Evolutionary conservation across 2,888 invertebrate species (phyloP).

Genomic region (Hydrotaea cyrtoneurina): DNA sequence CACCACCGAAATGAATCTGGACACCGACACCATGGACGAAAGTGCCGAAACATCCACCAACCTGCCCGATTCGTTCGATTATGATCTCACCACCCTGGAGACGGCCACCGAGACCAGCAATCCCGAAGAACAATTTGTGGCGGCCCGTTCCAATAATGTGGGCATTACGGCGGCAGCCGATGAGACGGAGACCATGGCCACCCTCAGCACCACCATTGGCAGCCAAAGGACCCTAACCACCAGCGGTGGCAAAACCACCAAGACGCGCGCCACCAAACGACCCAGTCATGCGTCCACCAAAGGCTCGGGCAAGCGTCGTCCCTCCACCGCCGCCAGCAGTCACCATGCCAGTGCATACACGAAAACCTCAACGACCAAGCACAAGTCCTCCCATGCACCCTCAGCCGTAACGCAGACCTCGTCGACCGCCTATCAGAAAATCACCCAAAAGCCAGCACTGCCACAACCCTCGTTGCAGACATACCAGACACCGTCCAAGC

Average conservation of each 20-base stretch:
- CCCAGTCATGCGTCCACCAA: constrained; percentile 70
- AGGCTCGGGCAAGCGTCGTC: constrained; percentile 72
- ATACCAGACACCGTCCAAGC: constrained; percentile 63
- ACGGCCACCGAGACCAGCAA: constrained; percentile 76
- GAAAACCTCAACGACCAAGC: constrained; percentile 70
- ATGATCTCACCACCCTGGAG: constrained; percentile 71
- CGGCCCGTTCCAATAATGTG: constrained; percentile 77
- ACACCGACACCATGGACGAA: constrained; percentile 57
- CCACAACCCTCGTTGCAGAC: constrained; percentile 60
- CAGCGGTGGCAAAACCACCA: constrained; percentile 74
- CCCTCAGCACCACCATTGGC: constrained; percentile 71
- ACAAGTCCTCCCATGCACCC: constrained; percentile 69
- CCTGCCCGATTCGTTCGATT: constrained; percentile 54
- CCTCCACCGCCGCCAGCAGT: constrained; percentile 69
- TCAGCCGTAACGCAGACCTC: constrained; percentile 67
- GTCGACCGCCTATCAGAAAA: constrained; percentile 67
- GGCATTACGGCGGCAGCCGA: constrained; percentile 78
- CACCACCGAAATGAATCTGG: constrained; percentile 73
- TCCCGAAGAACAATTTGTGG: constrained; percentile 78
- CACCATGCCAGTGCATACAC: constrained; percentile 16
- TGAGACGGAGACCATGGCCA: constrained; percentile 69
- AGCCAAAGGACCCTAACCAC: constrained; percentile 77
- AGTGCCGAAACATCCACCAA: constrained; percentile 45
- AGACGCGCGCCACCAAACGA: constrained; percentile 74
- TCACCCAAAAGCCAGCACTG: constrained; percentile 66